phyloP scores from a whole-genome alignment of 2,888 invertebrate genomes.

The Drosophila limbata region DNA sequence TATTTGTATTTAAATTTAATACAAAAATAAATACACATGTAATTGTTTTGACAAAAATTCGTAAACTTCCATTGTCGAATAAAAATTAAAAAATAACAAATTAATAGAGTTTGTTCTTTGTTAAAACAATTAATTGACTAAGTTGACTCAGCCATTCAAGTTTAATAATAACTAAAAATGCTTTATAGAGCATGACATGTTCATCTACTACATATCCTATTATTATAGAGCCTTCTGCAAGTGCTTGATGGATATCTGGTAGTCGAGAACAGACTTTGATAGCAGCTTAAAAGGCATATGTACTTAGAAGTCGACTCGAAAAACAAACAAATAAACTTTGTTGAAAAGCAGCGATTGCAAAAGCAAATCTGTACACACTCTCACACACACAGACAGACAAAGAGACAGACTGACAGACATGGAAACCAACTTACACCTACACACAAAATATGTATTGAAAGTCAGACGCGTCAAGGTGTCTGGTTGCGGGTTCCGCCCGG shows the following conservation, averaged over 20 bases:
- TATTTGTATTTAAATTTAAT: not conserved
- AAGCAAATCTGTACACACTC: conserved; percentile 29
- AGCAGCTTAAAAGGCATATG: not conserved
- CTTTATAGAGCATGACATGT: no score
- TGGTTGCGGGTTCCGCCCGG: conserved; percentile 23
- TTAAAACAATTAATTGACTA: not conserved
- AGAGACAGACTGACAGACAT: conserved; percentile 3
- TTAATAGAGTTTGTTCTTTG: not conserved
- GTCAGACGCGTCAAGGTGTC: conserved; percentile 46
- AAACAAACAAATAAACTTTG: conserved; percentile 66
- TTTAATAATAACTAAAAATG: no score
- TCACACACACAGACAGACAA: not conserved
- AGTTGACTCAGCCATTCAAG: not conserved
- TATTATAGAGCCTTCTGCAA: not conserved
- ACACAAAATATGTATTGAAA: conserved; percentile 14
- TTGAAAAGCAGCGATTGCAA: conserved; percentile 44
- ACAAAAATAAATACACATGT: not conserved
- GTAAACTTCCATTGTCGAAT: no score
- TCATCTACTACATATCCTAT: not conserved
- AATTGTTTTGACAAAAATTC: no score
- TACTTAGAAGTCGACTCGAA: conserved; percentile 6
- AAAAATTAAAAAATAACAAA: no score
- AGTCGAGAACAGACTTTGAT: not conserved
- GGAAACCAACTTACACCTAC: not conserved
- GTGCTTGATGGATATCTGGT: not conserved